Conservation (phyloP, 2,113 vertebrate species). For the Alethe castanea region DNA sequence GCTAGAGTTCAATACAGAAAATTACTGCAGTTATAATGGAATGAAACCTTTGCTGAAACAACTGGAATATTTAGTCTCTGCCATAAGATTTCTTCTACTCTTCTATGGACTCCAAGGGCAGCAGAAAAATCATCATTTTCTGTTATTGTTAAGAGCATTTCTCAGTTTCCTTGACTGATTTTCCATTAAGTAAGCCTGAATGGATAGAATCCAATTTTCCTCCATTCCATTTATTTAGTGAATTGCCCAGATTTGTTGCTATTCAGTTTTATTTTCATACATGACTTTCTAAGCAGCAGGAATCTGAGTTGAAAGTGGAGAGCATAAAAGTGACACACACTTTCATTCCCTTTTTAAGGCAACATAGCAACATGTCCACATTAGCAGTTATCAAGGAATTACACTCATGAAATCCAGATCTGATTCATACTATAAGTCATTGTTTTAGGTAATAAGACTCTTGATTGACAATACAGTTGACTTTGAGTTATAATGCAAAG, state of each 20-base stretch:
- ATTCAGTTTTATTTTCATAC: neutral
- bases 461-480: neutral
- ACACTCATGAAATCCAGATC: neutral
- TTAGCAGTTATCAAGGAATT: neutral
- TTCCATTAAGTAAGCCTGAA: constrained; percentile 7
- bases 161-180: neutral
- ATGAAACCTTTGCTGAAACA: constrained; percentile 13
- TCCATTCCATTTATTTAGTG: neutral
- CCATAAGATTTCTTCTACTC: neutral
- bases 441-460: neutral
- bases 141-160: neutral
- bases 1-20: constrained; percentile 28
- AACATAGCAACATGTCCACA: neutral
- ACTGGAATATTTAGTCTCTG: neutral
- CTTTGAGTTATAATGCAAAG: neutral
- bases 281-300: neutral
- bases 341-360: neutral
- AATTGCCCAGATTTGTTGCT: neutral
- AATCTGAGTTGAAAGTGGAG: neutral
- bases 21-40: constrained; percentile 35
- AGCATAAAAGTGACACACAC: neutral
- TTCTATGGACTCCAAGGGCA: neutral
- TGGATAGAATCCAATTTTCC: neutral
- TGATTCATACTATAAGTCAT: neutral
- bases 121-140: constrained; percentile 3